phyloP scores from a whole-genome alignment of 1,140 invertebrate genomes.

The Tigriopus japonicus region DNA sequence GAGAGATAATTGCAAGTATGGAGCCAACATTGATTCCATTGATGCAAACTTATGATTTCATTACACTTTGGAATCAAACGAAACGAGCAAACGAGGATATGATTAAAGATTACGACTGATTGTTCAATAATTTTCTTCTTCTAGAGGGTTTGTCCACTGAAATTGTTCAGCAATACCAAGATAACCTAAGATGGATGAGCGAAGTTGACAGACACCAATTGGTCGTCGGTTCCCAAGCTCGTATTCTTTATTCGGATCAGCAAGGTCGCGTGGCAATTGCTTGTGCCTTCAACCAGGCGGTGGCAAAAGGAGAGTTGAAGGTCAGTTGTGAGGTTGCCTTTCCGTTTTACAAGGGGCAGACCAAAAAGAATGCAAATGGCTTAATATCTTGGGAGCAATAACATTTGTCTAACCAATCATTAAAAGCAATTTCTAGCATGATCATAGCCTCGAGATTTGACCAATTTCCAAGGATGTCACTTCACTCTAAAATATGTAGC shows the following conservation, averaged over 20 bases:
- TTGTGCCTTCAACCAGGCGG: conserved; percentile 39
- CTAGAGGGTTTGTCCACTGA: conserved; percentile 17
- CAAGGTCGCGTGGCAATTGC: conserved; percentile 35
- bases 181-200: conserved; percentile 43
- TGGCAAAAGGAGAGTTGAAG: conserved; percentile 29
- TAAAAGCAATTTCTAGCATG: no score
- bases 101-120: background rate
- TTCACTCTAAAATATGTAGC: no score
- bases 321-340: conserved; percentile 24
- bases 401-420: no score
- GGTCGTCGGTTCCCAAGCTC: conserved; percentile 42
- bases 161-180: conserved; percentile 22
- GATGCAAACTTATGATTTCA: no score
- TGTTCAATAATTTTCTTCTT: background rate
- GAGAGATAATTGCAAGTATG: conserved; percentile 27
- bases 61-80: no score
- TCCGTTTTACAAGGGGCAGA: background rate
- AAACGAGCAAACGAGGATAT: conserved; percentile 4
- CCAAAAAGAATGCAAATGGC: no score
- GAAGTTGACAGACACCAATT: conserved; percentile 37
- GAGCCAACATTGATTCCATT: no score
- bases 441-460: no score
- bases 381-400: no score
- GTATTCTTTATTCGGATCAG: conserved; percentile 44
- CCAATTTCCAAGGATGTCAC: no score